Conservation (phyloP, 2,797 vertebrate genomes). For the Channa striata region DNA sequence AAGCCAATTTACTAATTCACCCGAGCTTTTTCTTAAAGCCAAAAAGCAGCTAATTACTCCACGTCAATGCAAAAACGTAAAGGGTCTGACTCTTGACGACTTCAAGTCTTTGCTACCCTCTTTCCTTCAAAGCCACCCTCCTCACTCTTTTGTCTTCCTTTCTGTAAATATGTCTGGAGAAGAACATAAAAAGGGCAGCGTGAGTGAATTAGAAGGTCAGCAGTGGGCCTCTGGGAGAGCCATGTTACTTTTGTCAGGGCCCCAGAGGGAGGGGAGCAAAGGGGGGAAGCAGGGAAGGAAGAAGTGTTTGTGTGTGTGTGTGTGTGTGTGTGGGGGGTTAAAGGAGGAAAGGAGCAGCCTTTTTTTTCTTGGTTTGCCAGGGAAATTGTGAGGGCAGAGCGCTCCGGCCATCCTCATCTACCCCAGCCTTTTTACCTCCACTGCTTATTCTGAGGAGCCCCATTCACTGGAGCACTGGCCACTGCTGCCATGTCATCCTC, state of each 20-base stretch:
- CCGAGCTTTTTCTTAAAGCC: conserved; percentile 3
- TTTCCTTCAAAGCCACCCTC: conserved; percentile 42
- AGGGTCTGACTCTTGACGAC: conserved; percentile 45
- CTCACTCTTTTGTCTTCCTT: conserved; percentile 46
- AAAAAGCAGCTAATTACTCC: conserved; percentile 32
- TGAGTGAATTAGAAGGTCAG: conserved; percentile 88
- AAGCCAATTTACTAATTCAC: background rate
- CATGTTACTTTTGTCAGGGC: conserved; percentile 86
- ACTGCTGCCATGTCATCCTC: conserved; percentile 64
- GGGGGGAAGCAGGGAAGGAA: conserved; percentile 58
- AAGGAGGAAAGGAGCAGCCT: conserved; percentile 45
- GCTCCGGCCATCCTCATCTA: conserved; percentile 56
- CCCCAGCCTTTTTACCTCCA: conserved; percentile 53
- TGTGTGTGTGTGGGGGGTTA: background rate
- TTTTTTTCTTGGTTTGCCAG: conserved; percentile 81
- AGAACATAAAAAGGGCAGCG: conserved; percentile 85
- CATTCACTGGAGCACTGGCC: conserved; percentile 62
- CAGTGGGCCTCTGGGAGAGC: conserved; percentile 84
- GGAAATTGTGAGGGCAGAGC: conserved; percentile 82
- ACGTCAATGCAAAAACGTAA: conserved; percentile 14
- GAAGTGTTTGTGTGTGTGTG: conserved; percentile 50
- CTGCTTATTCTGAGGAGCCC: conserved; percentile 63
- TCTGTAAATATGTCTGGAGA: conserved; percentile 79
- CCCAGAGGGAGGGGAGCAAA: conserved; percentile 73
- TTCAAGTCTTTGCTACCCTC: conserved; percentile 53